Conservation (phyloP, 2,113 vertebrate genomes). For the Plecturocebus donacophilus region DNA sequence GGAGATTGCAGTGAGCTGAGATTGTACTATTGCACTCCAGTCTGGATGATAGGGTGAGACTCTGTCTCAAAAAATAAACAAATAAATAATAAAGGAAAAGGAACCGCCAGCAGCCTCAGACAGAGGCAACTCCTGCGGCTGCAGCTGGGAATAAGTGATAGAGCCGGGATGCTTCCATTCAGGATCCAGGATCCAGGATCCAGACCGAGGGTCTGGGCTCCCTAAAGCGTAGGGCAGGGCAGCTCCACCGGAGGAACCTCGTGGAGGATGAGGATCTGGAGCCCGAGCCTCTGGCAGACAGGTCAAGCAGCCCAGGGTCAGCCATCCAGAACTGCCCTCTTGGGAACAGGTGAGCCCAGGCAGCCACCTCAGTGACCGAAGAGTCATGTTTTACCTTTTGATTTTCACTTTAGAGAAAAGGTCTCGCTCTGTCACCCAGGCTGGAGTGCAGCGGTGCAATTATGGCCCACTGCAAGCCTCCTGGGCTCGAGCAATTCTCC, state of each 20-base stretch:
- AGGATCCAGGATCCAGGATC: not conserved
- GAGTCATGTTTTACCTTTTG: not conserved
- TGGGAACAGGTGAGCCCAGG: not conserved
- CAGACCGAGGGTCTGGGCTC: not conserved
- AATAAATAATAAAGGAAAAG: not conserved
- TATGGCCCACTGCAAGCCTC: no score
- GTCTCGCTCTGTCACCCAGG: no score
- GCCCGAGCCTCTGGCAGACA: no score
- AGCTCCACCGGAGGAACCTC: not conserved
- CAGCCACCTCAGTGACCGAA: not conserved
- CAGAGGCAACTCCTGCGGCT: accelerated
- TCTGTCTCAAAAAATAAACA: no score
- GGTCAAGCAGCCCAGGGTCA: not conserved
- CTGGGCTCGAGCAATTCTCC: no score
- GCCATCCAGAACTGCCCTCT: not conserved
- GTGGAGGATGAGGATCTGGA: not conserved
- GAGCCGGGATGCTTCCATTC: accelerated
- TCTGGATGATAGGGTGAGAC: no score
- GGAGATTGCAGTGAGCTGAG: no score
- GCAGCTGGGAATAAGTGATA: accelerated
- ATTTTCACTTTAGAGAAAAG: no score
- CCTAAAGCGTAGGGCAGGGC: not conserved
- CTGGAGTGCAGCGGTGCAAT: no score
- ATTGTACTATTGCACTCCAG: no score
- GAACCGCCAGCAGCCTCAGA: not conserved